Base-by-base conservation (phyloP, 53 echinoderm and acorn worm species). In the Pentamera pediparva region DNA sequence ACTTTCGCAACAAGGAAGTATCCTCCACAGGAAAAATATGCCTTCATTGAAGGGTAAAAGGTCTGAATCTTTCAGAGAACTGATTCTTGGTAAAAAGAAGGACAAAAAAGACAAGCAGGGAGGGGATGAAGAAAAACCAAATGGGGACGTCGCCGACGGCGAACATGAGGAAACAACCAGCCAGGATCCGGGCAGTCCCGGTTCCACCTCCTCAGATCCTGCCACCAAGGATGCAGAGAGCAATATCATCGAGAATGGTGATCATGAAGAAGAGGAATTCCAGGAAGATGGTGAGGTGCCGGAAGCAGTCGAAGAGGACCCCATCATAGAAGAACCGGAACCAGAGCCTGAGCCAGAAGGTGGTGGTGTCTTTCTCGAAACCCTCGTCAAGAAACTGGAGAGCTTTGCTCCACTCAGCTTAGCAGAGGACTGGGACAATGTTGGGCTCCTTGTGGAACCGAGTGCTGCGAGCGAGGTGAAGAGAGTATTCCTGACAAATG, bases 351-450 rank as follows among this genome's bases (percentile, higher is more conserved):
- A 41, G 18, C 21, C 24, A 41, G 4, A 4, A 35, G 45, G 39
- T 59, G 35, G 37, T n/a, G 32, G 35, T 12, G 86, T 94, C 84
- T 73, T 78, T 53, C 61, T 94, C 39, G 52, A 65, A 22, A 74
- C 65, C 5, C 82, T 89, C 5, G 76, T 94, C n/a, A 13, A 49
- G 2, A 70, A 69, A 35, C 67, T 94, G 21, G 74, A 94, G 35
- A 54, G 56, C 12, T 85, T 94, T 81, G 94, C 94, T 10, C 90
- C 94, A 39, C 67, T 70, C 31, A 72, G 65, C 43, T 69, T 94
- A 38, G 94, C 94, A 10, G 90, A 77, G 51, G 78, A 78, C 51
- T 94, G 94, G 94, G 94, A 94, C 80, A 94, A 94, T 39, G 94
- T 94, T 0, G 94, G 94, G 12, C 67, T 94, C 43, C 87, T 94